Base-by-base conservation (phyloP, 2,797 vertebrate species). In the Acipenser transmontanus region DNA sequence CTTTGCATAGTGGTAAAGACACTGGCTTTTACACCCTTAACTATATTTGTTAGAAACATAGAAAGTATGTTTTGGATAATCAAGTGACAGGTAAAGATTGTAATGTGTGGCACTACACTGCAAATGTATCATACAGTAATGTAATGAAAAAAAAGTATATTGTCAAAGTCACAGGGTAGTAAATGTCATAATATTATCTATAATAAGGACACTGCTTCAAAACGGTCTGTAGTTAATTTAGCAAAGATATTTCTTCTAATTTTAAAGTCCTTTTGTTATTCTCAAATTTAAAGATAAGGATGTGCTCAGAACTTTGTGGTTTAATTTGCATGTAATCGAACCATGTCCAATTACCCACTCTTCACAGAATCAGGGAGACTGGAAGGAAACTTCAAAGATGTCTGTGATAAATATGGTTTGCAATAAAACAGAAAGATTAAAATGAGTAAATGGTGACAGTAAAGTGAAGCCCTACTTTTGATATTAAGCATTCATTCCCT, bases 301-400 rank as follows among this genome's bases (percentile, higher is more conserved):
- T 66, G 64, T 62, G 48, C 62, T 69, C 67, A 54, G 57, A 72
- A 50, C 59, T 34, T 34, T 34, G 34, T 34, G 4, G 4, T 34
- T 34, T 34, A 34, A 34, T 34, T 17, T 34, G 34, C 34, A 34
- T 34, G 34, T 34, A 34, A 34, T 34, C 34, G 3, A 70, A 63
- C 47, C 57, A 62, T 57, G 48, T 63, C 11, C 71, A 77, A 78
- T 78, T 77, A 74, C 66, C 57, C 65, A 61, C 54, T 59, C 56
- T 65, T 70, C 17, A 63, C 63, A 12, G 50, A 47, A 62, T 62
- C 14, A 48, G 52, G 13, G 57, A 63, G 59, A 70, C 70, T n/a
- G 54, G n/a, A 57, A 57, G 7, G 63, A 66, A 49, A 65, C 14
- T 66, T 17, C 63, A 20, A 63, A 73, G 73, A 78, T 69, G 60